Conservation (phyloP, 2,888 invertebrate genomes). For the Drosophila mimetica region DNA sequence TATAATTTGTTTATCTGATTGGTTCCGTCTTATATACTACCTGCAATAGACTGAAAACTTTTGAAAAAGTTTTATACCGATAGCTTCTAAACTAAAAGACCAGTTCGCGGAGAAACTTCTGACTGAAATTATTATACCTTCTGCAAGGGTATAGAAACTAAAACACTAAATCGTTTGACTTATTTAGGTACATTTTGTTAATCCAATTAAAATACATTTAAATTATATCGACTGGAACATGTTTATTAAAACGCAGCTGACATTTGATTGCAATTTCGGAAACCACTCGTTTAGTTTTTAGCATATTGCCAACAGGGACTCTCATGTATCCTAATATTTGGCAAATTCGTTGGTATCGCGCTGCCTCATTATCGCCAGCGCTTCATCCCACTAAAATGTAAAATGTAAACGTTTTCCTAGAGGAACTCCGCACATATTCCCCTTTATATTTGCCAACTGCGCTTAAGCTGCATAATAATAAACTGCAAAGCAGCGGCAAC, state of each 20-base stretch:
- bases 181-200: too few relatives aligned
- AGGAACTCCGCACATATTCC: conserved; percentile 26
- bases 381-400: conserved; percentile 19
- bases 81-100: too few relatives aligned
- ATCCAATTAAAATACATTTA: too few relatives aligned
- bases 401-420: conserved; percentile 39
- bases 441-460: conserved; percentile 38
- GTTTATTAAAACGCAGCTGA: neutral
- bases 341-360: neutral
- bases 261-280: neutral
- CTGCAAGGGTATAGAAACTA: too few relatives aligned
- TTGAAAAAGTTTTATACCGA: too few relatives aligned
- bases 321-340: neutral
- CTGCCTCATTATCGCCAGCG: conserved; percentile 32
- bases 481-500: conserved; percentile 47
- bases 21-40: too few relatives aligned
- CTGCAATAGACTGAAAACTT: too few relatives aligned
- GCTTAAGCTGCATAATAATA: conserved; percentile 55
- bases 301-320: neutral
- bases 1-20: too few relatives aligned
- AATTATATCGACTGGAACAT: neutral
- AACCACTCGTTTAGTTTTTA: neutral
- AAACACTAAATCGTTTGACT: too few relatives aligned
- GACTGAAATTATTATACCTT: too few relatives aligned
- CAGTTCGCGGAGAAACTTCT: too few relatives aligned